Evolutionary conservation across 2,113 vertebrate species (phyloP).

Genomic region (Muntiacus muntjak): DNA sequence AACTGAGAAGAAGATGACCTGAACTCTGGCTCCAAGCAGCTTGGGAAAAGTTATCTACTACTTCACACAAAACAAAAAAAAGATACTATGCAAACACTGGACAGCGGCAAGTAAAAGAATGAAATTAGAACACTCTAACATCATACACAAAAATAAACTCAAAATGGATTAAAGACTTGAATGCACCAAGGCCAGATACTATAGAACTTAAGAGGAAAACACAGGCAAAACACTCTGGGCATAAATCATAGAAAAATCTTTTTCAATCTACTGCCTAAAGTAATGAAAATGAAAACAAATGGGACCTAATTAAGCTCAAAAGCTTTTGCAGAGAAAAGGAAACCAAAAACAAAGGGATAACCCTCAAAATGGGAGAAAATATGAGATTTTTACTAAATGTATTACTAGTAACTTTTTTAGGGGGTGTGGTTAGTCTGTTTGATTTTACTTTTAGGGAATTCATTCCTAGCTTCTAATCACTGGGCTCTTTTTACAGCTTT

Average conservation of each 20-base stretch:
- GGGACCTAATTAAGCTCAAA: not conserved
- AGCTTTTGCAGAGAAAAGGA: not conserved
- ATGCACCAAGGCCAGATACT: not conserved
- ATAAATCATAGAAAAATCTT: not conserved
- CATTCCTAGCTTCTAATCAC: not conserved
- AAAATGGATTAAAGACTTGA: not conserved
- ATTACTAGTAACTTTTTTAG: not conserved
- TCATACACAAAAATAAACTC: not conserved
- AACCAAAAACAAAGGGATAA: not conserved
- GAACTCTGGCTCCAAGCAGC: not conserved
- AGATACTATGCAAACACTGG: not conserved
- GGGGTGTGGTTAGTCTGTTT: not conserved
- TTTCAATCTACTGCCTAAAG: not conserved
- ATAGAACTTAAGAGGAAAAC: not conserved
- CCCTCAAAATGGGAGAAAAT: not conserved
- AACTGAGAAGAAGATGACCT: not conserved
- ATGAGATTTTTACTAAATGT: not conserved
- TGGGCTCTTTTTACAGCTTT: not conserved
- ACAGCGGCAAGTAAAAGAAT: not conserved
- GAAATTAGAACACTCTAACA: not conserved
- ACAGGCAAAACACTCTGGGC: not conserved
- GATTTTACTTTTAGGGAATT: not conserved
- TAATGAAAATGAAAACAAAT: not conserved
- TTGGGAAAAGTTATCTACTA: not conserved
- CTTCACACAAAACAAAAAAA: not conserved